Evolutionary conservation across 2,888 invertebrate species (phyloP), one percentile per base, ranked within the genome.

Genomic region (Agrilus mali): DNA sequence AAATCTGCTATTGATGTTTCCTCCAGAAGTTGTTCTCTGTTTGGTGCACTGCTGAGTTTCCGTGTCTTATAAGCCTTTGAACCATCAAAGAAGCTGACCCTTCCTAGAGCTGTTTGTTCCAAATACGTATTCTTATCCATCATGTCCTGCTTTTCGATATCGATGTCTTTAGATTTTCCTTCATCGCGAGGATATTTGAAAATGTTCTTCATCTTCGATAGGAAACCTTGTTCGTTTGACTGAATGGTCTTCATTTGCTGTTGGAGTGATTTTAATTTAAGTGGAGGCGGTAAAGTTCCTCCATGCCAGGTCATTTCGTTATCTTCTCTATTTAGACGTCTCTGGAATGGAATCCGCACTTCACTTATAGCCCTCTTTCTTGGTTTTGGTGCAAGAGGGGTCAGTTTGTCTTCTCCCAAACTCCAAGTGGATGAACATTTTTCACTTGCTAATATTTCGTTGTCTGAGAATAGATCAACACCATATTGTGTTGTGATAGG

Each of bases 1-100:
- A 89, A 74, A 65, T 89, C 87, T 1, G 86, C 88, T 12, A 89
- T 73, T 16, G 86, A 85, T 0, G 88, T 88, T 55, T 86, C 80
- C 63, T 88, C 88, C 43, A 88, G 67, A 10, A 86, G 74, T 55
- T 75, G 74, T 6, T 75, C 71, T 53, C 75, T 74, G 12, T 7
- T 27, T 27, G 27, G 27, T 2, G 10, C 27, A 27, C 2, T 10
- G 10, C 10, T 27, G 2, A 4, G 27, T 10, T 27, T 27, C 10
- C 2, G 27, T 10, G 8, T 27, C 10, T 10, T 27, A 3, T 27
- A 5, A 2, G 27, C 10, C 27, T 27, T 62, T 43, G 33, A 27
- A 10, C 27, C 27, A 27, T 27, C 27, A 10, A 27, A 27, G 27
- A n/a, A 37, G 14, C n/a, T 27, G 12, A 13, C 10, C 7, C 35